Base-by-base conservation (phyloP, 2,113 vertebrate genomes). In the Oreochromis niloticus region DNA sequence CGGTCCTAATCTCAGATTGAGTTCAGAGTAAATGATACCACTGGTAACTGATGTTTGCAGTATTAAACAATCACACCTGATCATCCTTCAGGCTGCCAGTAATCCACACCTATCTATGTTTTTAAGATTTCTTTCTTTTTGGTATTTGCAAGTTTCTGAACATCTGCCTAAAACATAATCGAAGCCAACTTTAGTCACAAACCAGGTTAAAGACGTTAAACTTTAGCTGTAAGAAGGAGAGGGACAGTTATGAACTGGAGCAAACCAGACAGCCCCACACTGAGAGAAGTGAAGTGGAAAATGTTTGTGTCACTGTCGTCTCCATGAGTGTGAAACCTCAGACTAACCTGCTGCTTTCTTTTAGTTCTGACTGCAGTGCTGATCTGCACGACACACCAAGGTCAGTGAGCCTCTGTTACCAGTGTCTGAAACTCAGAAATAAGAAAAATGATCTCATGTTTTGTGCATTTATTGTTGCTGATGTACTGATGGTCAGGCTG, bases 401-500 rank as follows among this genome's bases (percentile, higher is more conserved):
- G 71, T 75, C 71, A 75, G 68, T 73, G 22, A 73, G 8, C 0
- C 0, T 16, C 39, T 9, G 22, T 24, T 73, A 43, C 39, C 66
- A 43, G 13, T 4, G 66, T 2, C 22, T 10, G n/a, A 71, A 43
- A 71, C 1, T 71, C 4, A 43, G 36, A 43, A 71, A 43, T 43
- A 22, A 1, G 36, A 2, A 1, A 43, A 71, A 24, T 3, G 3
- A 43, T 43, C 12, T 9, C 3, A 9, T 1, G 5, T 71, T 71
- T 2, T 43, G 66, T 71, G 39, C 39, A 24, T 43, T 24, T 71
- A 16, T n/a, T n/a, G n/a, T n/a, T n/a, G n/a, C n/a, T n/a, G n/a
- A n/a, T n/a, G n/a, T n/a, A n/a, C n/a, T n/a, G n/a, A n/a, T 7
- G 61, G 0, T 0, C 4, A 41, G 11, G 34, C 63, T 24, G 39